These are phyloP conservation scores for Tachysurus fulvidraco DNA, from an alignment of 2,113 vertebrate species.

Conservation along the genomic window DNA sequence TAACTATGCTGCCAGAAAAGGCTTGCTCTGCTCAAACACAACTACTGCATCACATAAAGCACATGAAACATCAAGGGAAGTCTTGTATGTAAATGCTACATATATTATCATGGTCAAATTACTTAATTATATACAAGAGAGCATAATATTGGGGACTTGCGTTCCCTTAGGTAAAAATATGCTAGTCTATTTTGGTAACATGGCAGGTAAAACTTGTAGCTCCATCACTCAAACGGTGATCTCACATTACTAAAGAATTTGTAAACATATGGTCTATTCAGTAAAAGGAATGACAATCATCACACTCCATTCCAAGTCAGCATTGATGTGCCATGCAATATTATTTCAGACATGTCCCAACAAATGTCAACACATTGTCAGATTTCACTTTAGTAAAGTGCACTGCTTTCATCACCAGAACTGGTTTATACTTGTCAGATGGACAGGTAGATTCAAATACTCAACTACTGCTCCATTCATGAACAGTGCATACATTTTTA, in stretches of 20 bases:
- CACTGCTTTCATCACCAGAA: conserved; percentile 53
- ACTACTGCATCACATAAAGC: background rate
- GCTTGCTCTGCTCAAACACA: background rate
- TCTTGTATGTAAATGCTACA: background rate
- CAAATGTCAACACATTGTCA: conserved; percentile 52
- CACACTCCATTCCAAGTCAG: background rate
- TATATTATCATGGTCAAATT: background rate
- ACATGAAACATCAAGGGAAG: background rate
- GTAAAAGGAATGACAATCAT: background rate
- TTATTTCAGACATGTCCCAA: conserved; percentile 49
- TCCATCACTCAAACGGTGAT: background rate
- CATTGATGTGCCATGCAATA: background rate
- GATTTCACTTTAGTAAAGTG: conserved; percentile 62
- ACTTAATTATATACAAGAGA: background rate
- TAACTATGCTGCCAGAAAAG: background rate
- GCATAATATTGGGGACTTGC: conserved; percentile 22
- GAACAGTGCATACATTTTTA: conserved; percentile 18
- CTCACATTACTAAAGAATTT: background rate
- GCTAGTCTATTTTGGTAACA: background rate
- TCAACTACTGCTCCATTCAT: conserved; percentile 45
- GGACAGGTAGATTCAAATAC: conserved; percentile 35
- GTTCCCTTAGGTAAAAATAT: conserved; percentile 32
- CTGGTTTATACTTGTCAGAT: conserved; percentile 30
- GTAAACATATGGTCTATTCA: background rate
- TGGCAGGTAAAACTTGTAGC: background rate